phyloP scores from a whole-genome alignment of 2,888 invertebrate genomes.

The Abscondita cerata region DNA sequence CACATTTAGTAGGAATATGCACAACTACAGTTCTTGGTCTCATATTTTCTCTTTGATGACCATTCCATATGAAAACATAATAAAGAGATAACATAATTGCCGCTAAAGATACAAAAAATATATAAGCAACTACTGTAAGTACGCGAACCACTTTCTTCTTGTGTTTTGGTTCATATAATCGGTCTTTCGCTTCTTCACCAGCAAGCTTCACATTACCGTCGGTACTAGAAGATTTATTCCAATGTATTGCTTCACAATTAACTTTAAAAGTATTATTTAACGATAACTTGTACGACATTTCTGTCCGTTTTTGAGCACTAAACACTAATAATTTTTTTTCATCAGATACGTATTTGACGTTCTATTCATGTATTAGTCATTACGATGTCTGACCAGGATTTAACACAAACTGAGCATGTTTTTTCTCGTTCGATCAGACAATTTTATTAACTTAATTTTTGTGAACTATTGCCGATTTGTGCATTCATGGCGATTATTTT shows the following conservation, averaged over 20 bases:
- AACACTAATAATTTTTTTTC: constrained; percentile 3
- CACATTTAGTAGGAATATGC: constrained; percentile 23
- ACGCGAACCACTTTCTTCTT: constrained; percentile 89
- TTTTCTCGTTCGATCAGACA: background rate
- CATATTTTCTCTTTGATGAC: constrained; percentile 61
- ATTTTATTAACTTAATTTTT: constrained; percentile 8
- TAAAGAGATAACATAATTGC: constrained; percentile 93
- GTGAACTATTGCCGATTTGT: constrained; percentile 10
- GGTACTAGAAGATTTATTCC: constrained; percentile 50
- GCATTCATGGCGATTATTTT: constrained; percentile 24
- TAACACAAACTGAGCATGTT: constrained; percentile 16
- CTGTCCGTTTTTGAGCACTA: background rate
- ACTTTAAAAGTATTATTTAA: constrained; percentile 58
- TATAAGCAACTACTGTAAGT: constrained; percentile 91
- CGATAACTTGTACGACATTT: constrained; percentile 66
- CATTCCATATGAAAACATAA: constrained; percentile 95
- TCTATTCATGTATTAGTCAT: constrained; percentile 17
- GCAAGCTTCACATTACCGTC: constrained; percentile 71
- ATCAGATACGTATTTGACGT: background rate
- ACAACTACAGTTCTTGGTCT: constrained; percentile 24
- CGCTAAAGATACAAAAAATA: constrained; percentile 91
- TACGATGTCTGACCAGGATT: constrained; percentile 15
- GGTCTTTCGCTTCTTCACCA: constrained; percentile 70
- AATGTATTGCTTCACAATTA: constrained; percentile 39
- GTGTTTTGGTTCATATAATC: constrained; percentile 81